Base-by-base conservation (phyloP, 2,888 invertebrate genomes). In the Ophion costatus region DNA sequence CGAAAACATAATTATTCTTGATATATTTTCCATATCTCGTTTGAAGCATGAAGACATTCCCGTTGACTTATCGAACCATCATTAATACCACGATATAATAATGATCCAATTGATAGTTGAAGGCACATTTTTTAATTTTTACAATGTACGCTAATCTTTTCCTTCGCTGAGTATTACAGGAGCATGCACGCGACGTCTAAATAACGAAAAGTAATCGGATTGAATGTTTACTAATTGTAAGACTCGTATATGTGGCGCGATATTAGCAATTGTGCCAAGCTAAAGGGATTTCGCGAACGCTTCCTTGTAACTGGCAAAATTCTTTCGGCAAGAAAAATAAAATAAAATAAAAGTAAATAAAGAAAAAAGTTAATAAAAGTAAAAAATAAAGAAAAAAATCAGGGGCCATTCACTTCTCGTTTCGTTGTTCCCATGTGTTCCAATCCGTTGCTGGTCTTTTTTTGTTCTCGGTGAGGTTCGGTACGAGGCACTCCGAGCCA, bases 331-430 rank as follows among this genome's bases (percentile, higher is more conserved):
- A 74, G 73, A 79, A 75, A 80, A 75, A 76, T 83, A n/a, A 71
- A 71, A 80, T 76, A 80, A 83, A 83, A 83, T n/a, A n/a, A n/a
- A n/a, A n/a, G n/a, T n/a, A n/a, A n/a, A n/a, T n/a, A n/a, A n/a
- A n/a, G n/a, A n/a, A n/a, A n/a, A n/a, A n/a, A n/a, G n/a, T n/a
- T n/a, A n/a, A n/a, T n/a, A n/a, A n/a, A n/a, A n/a, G n/a, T n/a
- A n/a, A n/a, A n/a, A n/a, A n/a, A n/a, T n/a, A n/a, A n/a, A n/a
- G n/a, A n/a, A n/a, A n/a, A n/a, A n/a, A n/a, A n/a, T n/a, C n/a
- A n/a, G n/a, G n/a, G n/a, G n/a, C 77, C 86, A 74, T 86, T 88
- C 87, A 83, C 83, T 79, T 83, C 83, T 80, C 83, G 51, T 75
- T 66, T 76, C 66, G 64, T 66, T 76, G n/a, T 76, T 76, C 22